Evolutionary conservation across 2,113 vertebrate genomes (phyloP).

Genomic region (Cygnus buccinator): DNA sequence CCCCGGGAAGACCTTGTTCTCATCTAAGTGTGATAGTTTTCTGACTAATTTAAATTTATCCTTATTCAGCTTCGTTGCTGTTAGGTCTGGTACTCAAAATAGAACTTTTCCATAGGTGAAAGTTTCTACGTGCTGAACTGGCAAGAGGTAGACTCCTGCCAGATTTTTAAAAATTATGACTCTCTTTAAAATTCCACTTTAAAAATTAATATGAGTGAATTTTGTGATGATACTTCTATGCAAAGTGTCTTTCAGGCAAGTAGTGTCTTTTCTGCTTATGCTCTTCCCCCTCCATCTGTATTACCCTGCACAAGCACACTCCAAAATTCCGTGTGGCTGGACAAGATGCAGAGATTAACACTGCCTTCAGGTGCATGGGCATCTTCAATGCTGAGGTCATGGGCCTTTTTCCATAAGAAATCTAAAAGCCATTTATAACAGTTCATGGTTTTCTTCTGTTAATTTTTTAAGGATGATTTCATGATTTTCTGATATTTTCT

Average conservation of each 20-base stretch:
- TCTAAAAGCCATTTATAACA: neutral
- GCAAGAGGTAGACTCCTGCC: neutral
- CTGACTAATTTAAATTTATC: conserved; percentile 27
- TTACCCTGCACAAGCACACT: neutral
- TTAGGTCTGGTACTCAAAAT: neutral
- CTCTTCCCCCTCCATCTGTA: neutral
- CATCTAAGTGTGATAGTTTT: neutral
- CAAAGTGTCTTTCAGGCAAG: neutral
- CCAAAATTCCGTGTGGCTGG: neutral
- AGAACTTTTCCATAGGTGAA: neutral
- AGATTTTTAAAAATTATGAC: neutral
- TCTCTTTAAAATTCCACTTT: neutral
- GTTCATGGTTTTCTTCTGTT: neutral
- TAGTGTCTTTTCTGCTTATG: neutral
- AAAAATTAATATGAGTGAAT: neutral
- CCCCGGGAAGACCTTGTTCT: neutral
- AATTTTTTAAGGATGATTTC: neutral
- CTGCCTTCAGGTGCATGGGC: neutral
- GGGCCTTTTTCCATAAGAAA: neutral
- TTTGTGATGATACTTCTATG: neutral
- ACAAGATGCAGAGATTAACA: neutral
- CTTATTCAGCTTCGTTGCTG: neutral
- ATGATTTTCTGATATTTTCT: neutral
- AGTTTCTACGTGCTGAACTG: neutral
- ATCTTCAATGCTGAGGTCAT: neutral